A percentile compares a stretch with the other conserved stretches of the same genome.
These are phyloP conservation scores for Spea hammondii DNA, from an alignment of 2,797 vertebrate species.

Conservation along the genomic window DNA sequence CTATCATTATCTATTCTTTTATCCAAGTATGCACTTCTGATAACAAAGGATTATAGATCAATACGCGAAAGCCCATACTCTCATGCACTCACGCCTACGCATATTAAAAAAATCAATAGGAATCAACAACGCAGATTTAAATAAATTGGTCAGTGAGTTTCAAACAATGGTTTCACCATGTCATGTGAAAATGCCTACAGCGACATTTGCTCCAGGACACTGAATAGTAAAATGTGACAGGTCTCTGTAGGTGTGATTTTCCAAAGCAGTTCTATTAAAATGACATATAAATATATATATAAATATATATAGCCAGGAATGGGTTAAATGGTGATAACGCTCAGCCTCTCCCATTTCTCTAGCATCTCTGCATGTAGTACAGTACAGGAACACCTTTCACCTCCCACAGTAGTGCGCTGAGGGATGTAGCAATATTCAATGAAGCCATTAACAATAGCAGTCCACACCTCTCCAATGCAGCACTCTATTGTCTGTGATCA, in stretches of 20 bases:
- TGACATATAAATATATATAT: too few species aligned
- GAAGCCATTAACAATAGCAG: constrained; percentile 16
- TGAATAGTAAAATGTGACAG: too few species aligned
- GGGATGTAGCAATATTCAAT: constrained; percentile 17
- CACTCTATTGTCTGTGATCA: constrained; percentile 23
- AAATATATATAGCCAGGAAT: background rate
- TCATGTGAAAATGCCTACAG: background rate
- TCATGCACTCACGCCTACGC: constrained; percentile 14
- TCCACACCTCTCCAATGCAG: constrained; percentile 22
- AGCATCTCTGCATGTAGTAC: constrained; percentile 24
- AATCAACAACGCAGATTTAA: constrained; percentile 29
- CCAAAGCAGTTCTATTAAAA: too few species aligned
- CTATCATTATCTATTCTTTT: too few species aligned
- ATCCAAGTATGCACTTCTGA: background rate
- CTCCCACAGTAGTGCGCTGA: constrained; percentile 8
- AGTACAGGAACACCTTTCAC: constrained; percentile 19
- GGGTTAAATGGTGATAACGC: constrained; percentile 20
- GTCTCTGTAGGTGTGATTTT: too few species aligned
- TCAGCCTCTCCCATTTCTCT: constrained; percentile 37
- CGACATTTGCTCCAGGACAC: background rate
- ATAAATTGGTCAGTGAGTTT: background rate
- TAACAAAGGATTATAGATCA: constrained; percentile 48
- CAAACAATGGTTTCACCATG: background rate
- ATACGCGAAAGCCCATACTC: constrained; percentile 1
- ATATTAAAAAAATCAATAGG: constrained; percentile 10